Evolutionary conservation across 2,113 vertebrate species (phyloP).

Genomic region (Plecturocebus donacophilus): DNA sequence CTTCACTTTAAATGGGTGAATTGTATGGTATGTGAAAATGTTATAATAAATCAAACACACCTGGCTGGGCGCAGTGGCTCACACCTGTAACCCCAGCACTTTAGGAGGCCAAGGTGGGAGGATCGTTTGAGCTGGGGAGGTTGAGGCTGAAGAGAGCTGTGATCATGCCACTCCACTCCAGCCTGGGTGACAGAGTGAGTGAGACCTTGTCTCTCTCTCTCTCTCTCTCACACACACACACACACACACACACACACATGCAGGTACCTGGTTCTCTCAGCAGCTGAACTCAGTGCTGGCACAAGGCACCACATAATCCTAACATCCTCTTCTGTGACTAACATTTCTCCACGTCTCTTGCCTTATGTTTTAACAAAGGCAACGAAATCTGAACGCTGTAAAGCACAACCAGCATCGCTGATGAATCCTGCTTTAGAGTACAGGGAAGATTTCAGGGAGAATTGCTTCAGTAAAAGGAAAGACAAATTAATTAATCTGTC

Average conservation of each 20-base stretch:
- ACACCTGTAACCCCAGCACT: no score
- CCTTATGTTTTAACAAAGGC: not conserved
- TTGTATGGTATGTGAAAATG: not conserved
- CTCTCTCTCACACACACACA: no score
- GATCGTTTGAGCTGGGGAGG: no score
- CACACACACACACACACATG: not conserved
- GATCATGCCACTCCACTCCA: no score
- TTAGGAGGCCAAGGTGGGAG: no score
- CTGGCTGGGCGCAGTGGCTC: no score
- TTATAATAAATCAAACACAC: not conserved
- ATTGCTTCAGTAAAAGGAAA: not conserved
- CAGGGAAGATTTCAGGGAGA: not conserved
- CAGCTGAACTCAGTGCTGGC: not conserved
- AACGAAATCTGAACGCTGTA: not conserved
- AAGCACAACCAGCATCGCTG: not conserved
- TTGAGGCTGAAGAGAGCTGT: no score
- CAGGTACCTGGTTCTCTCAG: not conserved
- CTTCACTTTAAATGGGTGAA: not conserved
- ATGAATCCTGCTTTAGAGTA: not conserved
- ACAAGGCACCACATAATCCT: rapidly evolving
- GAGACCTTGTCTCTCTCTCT: not conserved
- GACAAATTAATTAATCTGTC: not conserved
- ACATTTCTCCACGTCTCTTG: not conserved
- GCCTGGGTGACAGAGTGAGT: no score
- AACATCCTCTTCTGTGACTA: not conserved